A percentile compares a stretch with the other conserved stretches of the same genome.
Evolutionary conservation across 1,140 invertebrate species (phyloP).

Genomic region (Sarcophaga peregrina): DNA sequence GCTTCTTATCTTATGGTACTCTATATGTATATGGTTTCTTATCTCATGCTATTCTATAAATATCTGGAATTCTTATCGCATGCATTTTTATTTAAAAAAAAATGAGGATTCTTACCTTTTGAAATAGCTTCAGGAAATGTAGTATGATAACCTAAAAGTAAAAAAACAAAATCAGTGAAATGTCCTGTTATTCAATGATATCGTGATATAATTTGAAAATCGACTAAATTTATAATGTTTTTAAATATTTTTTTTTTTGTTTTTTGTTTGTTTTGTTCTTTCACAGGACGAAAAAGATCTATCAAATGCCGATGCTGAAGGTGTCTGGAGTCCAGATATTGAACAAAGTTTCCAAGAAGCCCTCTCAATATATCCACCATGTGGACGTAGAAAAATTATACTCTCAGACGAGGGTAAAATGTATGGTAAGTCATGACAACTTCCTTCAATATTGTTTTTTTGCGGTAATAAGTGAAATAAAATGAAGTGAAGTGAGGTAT

Average conservation of each 20-base stretch:
- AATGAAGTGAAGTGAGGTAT: too few relatives aligned
- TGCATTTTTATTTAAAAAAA: too few relatives aligned
- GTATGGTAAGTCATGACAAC: conserved; percentile 91
- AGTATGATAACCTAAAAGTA: neutral
- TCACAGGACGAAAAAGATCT: conserved; percentile 87
- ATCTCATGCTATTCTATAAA: too few relatives aligned
- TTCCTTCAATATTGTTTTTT: neutral
- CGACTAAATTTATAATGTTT: neutral
- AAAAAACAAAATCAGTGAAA: neutral
- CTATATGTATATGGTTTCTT: too few relatives aligned
- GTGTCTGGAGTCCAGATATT: conserved; percentile 99
- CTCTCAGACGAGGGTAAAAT: conserved; percentile 99
- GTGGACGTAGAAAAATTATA: conserved; percentile 98
- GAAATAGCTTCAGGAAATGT: too few relatives aligned
- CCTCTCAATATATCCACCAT: conserved; percentile 98
- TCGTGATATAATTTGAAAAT: neutral
- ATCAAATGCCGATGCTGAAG: conserved; percentile 95
- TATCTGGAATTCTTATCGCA: too few relatives aligned
- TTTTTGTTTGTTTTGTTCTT: conserved; percentile 45
- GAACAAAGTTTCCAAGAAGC: conserved; percentile 99
- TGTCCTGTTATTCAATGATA: neutral
- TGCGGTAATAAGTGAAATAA: neutral
- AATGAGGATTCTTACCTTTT: too few relatives aligned
- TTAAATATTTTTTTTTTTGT: conserved; percentile 10
- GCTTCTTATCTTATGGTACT: too few relatives aligned